phyloP scores from a whole-genome alignment of 2,113 vertebrate species.

The Neoarius graeffei region DNA sequence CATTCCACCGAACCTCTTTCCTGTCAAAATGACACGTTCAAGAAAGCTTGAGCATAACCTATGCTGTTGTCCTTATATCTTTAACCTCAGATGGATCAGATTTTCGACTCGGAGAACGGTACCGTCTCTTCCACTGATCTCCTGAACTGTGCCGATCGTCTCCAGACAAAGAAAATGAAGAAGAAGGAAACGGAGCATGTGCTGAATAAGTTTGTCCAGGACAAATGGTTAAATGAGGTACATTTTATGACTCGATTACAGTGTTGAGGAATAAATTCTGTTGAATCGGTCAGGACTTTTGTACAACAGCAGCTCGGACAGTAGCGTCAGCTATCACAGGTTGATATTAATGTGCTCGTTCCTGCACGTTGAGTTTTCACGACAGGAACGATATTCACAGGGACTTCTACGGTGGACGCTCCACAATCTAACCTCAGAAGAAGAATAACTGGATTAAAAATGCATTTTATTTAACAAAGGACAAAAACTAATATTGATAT shows the following conservation, averaged over 20 bases:
- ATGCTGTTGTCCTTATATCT: background rate
- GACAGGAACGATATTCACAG: background rate
- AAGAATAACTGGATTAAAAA: background rate
- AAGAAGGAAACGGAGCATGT: slow-evolving; percentile 89
- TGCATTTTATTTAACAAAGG: background rate
- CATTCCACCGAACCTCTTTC: background rate
- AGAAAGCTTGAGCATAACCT: background rate
- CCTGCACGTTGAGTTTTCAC: background rate
- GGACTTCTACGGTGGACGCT: background rate
- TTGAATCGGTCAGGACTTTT: background rate
- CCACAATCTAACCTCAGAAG: background rate
- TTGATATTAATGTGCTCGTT: too few species aligned
- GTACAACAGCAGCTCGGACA: too few species aligned
- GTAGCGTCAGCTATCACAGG: background rate
- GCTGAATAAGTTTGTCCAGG: slow-evolving; percentile 85
- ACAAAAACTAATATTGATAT: too few species aligned
- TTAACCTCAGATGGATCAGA: slow-evolving; percentile 84
- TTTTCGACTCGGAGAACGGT: slow-evolving; percentile 84
- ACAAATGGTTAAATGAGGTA: slow-evolving; percentile 92
- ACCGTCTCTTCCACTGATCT: slow-evolving; percentile 88
- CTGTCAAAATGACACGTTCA: background rate
- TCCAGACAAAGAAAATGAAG: slow-evolving; percentile 88
- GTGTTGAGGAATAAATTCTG: background rate
- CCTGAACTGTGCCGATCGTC: slow-evolving; percentile 84
- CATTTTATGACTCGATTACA: background rate